Conservation (phyloP, 92 coral and sea anemone species). For the Plumapathes pennacea region DNA sequence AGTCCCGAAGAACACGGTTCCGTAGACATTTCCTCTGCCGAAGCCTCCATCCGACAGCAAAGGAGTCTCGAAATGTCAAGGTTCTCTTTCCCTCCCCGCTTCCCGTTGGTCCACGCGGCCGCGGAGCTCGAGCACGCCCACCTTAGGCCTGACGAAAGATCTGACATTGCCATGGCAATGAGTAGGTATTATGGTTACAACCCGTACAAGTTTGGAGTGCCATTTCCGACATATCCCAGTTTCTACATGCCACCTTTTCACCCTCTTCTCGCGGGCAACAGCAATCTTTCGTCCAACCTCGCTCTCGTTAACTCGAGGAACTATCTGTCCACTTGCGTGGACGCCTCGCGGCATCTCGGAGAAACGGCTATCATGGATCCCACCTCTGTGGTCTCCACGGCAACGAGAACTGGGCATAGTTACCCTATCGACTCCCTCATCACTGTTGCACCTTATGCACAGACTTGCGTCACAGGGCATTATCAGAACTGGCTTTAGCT, state of each 20-base stretch:
- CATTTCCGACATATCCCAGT: conserved; percentile 71
- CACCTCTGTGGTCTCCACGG: conserved; percentile 58
- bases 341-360: conserved; percentile 39
- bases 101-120: conserved; percentile 1
- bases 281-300: conserved; percentile 72
- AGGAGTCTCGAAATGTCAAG: background rate
- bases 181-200: conserved; percentile 47
- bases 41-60: too few relatives aligned
- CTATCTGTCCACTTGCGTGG: conserved; percentile 56
- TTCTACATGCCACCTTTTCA: conserved; percentile 80
- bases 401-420: conserved; percentile 72
- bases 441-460: conserved; percentile 92
- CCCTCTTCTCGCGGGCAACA: conserved; percentile 65
- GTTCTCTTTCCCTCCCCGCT: conserved; percentile 17
- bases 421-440: conserved; percentile 83
- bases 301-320: conserved; percentile 81
- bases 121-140: conserved; percentile 4
- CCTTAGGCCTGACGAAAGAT: conserved; percentile 30
- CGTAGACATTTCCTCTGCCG: too few relatives aligned
- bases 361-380: conserved; percentile 38
- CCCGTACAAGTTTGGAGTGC: conserved; percentile 71
- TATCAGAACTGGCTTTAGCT: conserved; percentile 85
- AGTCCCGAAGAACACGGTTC: too few relatives aligned
- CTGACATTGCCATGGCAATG: conserved; percentile 32
- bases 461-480: conserved; percentile 82